Evolutionary conservation across 2,888 invertebrate genomes (phyloP), one percentile per base, ranked within the genome.

Genomic region (Graphium colonna): DNA sequence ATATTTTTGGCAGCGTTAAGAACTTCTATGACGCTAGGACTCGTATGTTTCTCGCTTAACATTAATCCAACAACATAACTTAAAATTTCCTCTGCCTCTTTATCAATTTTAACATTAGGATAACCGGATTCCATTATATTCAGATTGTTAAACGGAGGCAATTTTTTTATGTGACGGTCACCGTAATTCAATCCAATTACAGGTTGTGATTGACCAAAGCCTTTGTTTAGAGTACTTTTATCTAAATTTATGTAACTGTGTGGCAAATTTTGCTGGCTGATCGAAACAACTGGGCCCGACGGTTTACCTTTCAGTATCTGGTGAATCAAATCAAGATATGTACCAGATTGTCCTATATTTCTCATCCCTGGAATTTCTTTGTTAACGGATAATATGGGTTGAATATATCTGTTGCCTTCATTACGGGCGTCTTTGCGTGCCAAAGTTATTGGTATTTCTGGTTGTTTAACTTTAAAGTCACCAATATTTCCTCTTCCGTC

Each of bases 1-100:
- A 54, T 26, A 9, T 40, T 16, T 21, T 54, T 31, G 13, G 50
- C 44, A 8, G 16, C 40, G 4, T 49, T 41, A 3, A 54, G 8
- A 21, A 54, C 16, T 17, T 45, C 16, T 12, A 45, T n/a, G 1
- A 54, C 10, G 1, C 9, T 0, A 3, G 50, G 41, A 45, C 45
- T 54, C n/a, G 3, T 0, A 13, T 45, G 13, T 12, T 54, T 36
- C 9, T 54, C 40, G 0, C 16, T 26, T 15, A 10, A 4, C 49
- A 50, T 54, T 40, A 49, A 10, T 13, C 12, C 4, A 12, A n/a
- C 9, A 7, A 33, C 3, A 10, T 10, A 33, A 33, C 10, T 10
- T 10, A 33, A 7, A 33, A 33, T 33, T 2, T 33, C 33, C 33
- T 33, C 9, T n/a, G 9, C 2, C 10, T 33, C 9, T 10, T 33